Percentiles rank a stretch among this genome's conserved stretches.
These are phyloP conservation scores for Philereme vetulata DNA, from an alignment of 2,888 invertebrate genomes.

Conservation along the genomic window DNA sequence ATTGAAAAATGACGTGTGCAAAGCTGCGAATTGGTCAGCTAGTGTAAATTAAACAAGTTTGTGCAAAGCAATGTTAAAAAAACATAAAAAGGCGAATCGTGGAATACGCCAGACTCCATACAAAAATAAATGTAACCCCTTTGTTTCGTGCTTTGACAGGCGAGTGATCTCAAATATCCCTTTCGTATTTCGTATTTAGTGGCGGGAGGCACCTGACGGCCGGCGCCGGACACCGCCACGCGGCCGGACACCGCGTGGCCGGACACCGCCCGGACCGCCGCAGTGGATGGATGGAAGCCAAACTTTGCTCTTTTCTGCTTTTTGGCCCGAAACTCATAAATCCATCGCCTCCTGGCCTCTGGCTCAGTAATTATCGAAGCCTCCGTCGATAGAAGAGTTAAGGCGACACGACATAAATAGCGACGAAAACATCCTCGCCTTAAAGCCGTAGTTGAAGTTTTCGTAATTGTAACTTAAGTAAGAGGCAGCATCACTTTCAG, in stretches of 20 bases:
- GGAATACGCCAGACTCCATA: too few relatives aligned
- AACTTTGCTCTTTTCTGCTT: conserved; percentile 8
- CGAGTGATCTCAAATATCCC: background rate
- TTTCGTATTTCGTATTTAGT: background rate
- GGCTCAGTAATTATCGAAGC: conserved; percentile 13
- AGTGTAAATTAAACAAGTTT: too few relatives aligned
- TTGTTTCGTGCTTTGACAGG: background rate
- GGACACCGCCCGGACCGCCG: background rate
- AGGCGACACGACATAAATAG: too few relatives aligned
- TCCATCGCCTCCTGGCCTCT: conserved; percentile 8
- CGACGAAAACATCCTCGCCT: too few relatives aligned
- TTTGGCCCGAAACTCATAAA: conserved; percentile 11
- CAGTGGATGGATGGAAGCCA: conserved; percentile 17
- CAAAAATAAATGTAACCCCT: too few relatives aligned
- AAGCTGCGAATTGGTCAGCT: too few relatives aligned
- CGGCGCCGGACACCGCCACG: background rate
- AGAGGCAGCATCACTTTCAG: too few relatives aligned
- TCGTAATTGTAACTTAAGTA: too few relatives aligned
- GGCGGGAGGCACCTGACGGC: conserved; percentile 5
- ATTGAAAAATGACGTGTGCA: too few relatives aligned
- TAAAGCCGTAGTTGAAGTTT: too few relatives aligned
- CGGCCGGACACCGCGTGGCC: background rate
- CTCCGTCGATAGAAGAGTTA: background rate
- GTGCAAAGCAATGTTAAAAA: too few relatives aligned
- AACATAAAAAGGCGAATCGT: too few relatives aligned